Evolutionary conservation across 2,888 invertebrate genomes (phyloP).

Genomic region (Rhamnusium bicolor): DNA sequence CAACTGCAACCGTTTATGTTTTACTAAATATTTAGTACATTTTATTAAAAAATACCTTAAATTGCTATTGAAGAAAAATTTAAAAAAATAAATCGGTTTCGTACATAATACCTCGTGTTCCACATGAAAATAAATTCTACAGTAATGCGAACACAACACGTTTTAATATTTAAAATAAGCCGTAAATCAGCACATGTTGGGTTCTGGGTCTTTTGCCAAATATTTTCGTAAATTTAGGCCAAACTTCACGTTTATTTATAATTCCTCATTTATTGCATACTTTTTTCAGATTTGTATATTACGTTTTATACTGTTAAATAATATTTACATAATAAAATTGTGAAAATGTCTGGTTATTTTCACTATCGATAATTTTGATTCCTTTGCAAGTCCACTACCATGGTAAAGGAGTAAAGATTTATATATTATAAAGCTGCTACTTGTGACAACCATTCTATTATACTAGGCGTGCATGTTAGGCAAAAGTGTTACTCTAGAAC

Average conservation of each 20-base stretch:
- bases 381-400: neutral
- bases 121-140: neutral
- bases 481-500: conserved; percentile 7
- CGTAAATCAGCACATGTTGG: neutral
- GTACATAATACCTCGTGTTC: neutral
- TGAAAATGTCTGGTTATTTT: neutral
- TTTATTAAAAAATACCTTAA: too few species aligned
- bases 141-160: conserved; percentile 4
- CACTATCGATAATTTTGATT: neutral
- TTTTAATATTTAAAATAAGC: conserved; percentile 14
- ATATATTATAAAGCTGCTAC: conserved; percentile 14
- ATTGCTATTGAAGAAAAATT: too few species aligned
- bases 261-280: conserved; percentile 5
- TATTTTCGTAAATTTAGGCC: conserved; percentile 19
- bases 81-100: too few species aligned
- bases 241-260: conserved; percentile 20
- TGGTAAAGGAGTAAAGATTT: neutral
- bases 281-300: neutral
- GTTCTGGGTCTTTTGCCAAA: conserved; percentile 18
- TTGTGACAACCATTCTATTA: conserved; percentile 19
- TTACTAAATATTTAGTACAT: too few species aligned
- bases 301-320: neutral
- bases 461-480: conserved; percentile 1
- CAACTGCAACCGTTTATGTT: too few species aligned
- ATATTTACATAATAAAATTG: conserved; percentile 7